phyloP scores from a whole-genome alignment of 2,113 vertebrate species.

The Ammodytes marinus region DNA sequence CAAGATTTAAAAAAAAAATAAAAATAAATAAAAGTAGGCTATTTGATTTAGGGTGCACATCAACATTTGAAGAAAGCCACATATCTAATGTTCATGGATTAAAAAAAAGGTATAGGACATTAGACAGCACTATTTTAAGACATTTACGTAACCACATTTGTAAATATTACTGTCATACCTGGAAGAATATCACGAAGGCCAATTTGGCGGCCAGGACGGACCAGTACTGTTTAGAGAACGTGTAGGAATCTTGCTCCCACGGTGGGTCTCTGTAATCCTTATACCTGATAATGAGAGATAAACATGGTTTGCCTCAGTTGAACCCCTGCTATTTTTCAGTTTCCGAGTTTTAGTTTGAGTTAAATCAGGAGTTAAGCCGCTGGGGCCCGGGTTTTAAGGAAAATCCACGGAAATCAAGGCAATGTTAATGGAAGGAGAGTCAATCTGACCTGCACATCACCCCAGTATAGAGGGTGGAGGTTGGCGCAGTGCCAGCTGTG shows the following conservation, averaged over 20 bases:
- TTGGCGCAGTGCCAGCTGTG: constrained; percentile 90
- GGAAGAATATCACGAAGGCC: constrained; percentile 97
- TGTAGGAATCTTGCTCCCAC: constrained; percentile 91
- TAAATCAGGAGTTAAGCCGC: constrained; percentile 43
- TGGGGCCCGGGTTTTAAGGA: constrained; percentile 38
- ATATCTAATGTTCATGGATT: constrained; percentile 93
- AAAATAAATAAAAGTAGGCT: not conserved
- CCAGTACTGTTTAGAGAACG: constrained; percentile 98
- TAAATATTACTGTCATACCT: constrained; percentile 83
- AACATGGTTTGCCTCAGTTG: not conserved
- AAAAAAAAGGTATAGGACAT: constrained; percentile 90
- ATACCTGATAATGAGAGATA: constrained; percentile 85
- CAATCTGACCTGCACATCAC: constrained; percentile 94
- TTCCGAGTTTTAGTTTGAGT: constrained; percentile 19
- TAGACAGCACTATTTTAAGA: not conserved
- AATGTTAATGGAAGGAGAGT: constrained; percentile 35
- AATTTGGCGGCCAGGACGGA: constrained; percentile 92
- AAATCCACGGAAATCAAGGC: constrained; percentile 42
- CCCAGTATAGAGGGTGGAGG: constrained; percentile 86
- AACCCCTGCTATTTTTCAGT: constrained; percentile 30
- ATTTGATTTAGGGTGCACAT: not conserved
- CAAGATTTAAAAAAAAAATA: not conserved
- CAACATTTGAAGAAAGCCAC: constrained; percentile 76
- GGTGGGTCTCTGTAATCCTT: constrained; percentile 98
- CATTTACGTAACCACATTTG: not conserved